phyloP scores from a whole-genome alignment of 2,888 invertebrate species.

The Ormyrus thymus region DNA sequence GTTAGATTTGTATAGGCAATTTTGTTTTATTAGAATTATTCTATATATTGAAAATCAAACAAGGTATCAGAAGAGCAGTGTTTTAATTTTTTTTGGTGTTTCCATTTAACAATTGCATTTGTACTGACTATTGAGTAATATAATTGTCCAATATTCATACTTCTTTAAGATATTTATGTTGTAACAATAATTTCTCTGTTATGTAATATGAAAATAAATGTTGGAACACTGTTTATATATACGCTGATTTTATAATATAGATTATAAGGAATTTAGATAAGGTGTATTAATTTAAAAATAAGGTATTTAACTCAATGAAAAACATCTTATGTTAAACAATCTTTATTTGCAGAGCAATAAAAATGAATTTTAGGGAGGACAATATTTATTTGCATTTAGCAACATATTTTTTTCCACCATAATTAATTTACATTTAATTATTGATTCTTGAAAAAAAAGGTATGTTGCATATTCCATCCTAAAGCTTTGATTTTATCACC shows the following conservation, averaged over 20 bases:
- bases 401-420: constrained; percentile 27
- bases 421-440: constrained; percentile 46
- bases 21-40: constrained; percentile 26
- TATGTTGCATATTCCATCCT: constrained; percentile 54
- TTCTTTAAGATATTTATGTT: constrained; percentile 14
- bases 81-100: constrained; percentile 20
- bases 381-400: constrained; percentile 40
- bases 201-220: constrained; percentile 44
- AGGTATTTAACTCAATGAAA: background rate
- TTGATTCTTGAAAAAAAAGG: constrained; percentile 43
- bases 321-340: constrained; percentile 43
- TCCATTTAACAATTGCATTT: constrained; percentile 37
- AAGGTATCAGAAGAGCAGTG: constrained; percentile 22
- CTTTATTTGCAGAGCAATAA: constrained; percentile 54
- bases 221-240: constrained; percentile 40
- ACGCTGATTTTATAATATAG: constrained; percentile 12
- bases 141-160: constrained; percentile 29
- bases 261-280: background rate
- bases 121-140: constrained; percentile 24
- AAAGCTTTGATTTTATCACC: constrained; percentile 56
- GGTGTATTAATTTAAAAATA: background rate
- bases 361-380: constrained; percentile 49
- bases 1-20: constrained; percentile 28
- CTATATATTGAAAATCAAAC: constrained; percentile 1
- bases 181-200: constrained; percentile 37